Base-by-base conservation (phyloP, 2,888 invertebrate species). In the Galeopsomyia nigrocyanea region DNA sequence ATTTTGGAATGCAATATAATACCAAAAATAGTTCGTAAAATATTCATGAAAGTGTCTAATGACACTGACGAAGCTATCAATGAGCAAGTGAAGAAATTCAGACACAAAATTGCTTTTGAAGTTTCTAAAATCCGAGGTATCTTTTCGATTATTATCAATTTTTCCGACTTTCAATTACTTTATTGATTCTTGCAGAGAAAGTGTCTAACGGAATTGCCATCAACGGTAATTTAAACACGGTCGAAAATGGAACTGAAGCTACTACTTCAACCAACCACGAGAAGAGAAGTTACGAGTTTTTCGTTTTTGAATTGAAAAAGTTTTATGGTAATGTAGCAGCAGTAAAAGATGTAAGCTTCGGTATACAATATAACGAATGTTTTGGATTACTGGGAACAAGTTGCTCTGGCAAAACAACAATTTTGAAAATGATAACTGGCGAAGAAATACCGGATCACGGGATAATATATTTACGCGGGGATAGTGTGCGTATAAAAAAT, bases 361-460 rank as follows among this genome's bases (percentile, higher is more conserved):
- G 91, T 60, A 91, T 94, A 0, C 90, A 90, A 65, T 88, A 91
- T 72, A 90, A 90, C n/a, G 95, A 95, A 86, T 94, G 94, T 81
- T 95, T 95, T 80, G 95, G 95, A 1, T 85, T 95, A 50, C 87
- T 95, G 62, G 95, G 95, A 0, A 92, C 95, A 0, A 95, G 96
- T 83, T 95, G 96, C 9, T 95, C 95, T 3, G 95, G 95, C 0
- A 96, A 95, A 86, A 95, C 95, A 0, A 92, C 92, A 0, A 96
- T 96, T 0, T 97, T 97, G 84, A 94, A 94, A 87, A 95, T 96
- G 93, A 87, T 96, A 79, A 96, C 96, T 63, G 96, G 96, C 0
- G 95, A 95, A 82, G 92, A 92, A 80, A 86, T 82, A 47, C 81
- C 85, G 2, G 76, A 82, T 50, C 80, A 78, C 57, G 86, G 86